Base-by-base conservation (phyloP, 2,113 vertebrate species). In the Heptranchias perlo region DNA sequence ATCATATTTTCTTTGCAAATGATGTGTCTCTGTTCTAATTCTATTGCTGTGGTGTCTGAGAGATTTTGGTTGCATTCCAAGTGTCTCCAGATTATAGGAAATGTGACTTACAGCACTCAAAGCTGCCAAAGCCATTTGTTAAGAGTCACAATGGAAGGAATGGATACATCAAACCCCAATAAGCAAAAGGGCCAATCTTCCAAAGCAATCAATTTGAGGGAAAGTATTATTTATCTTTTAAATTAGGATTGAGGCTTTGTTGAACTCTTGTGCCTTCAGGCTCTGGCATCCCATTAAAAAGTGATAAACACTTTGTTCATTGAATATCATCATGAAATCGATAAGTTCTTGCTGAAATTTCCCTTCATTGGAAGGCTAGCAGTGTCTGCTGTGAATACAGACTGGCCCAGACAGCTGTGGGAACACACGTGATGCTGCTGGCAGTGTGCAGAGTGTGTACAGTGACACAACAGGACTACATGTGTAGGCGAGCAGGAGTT, bases 1-100 rank as follows among this genome's bases (percentile, higher is more conserved):
- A 82, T 82, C 73, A n/a, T 61, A 31, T 61, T 58, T 89, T 91
- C 87, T 91, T 93, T 39, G n/a, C 78, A 64, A 93, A 93, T 39
- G 89, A 10, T n/a, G 21, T 14, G 7, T n/a, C 58, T n/a, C 89
- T 93, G 58, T 39, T 62, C 6, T 23, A 21, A 18, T 39, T 61
- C 58, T 8, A 39, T n/a, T n/a, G 39, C 8, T 7, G n/a, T 8
- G 28, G 52, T 58, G 28, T 58, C 13, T 35, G 87, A 47, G 25
- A 91, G 4, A 91, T 35, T 58, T 39, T 62, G 58, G 6, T 93
- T 93, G 21, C 16, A 44, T 93, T 93, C n/a, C 35, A 62, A 39
- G n/a, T 18, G 35, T 16, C 58, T 39, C 35, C 4, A 39, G 35
- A 31, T 93, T 21, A 93, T 23, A 8, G 5, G n/a, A 62, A n/a